Evolutionary conservation across 2,113 vertebrate genomes (phyloP), one percentile per base, ranked within the genome.

Genomic region (Mellivora capensis): DNA sequence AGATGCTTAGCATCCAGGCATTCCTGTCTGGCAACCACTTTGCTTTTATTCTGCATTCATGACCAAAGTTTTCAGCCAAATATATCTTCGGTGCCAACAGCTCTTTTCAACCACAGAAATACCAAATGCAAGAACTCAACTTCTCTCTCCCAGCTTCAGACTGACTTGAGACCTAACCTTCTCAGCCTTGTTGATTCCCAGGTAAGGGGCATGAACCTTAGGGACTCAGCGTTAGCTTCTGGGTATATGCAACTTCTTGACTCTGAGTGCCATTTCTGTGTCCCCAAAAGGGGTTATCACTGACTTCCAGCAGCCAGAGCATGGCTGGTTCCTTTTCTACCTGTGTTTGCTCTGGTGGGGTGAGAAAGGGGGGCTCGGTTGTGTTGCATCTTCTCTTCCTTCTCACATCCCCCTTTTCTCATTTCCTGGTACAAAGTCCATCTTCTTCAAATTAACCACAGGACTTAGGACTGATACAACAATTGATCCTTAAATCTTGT

Each of bases 31-130:
- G 27, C 37, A 87, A 17, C 7, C 7, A 18, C 37, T 23, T 2
- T 21, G 54, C 44, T 82, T 72, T 93, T 27, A 77, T 83, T 87
- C 31, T 59, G 83, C 90, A 87, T 93, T 83, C 61, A 44, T 90
- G 79, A 80, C 76, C 57, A 54, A n/a, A 39, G 31, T 47, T 44
- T 72, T n/a, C 88, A 76, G 94, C 57, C 89, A 96, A 74, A 87
- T 13, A 39, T 42, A 37, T 52, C 61, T 47, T 59, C 29, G 17
- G 29, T 23, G 84, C 64, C 47, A 88, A 57, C 6, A 37, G 74
- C 39, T 59, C 52, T 69, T 93, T 76, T 79, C 62, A 37, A 47
- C 76, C 79, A 82, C 9, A 89, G 72, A 83, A 86, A 52, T 64
- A 59, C 0, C 47, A 47, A 91, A 49, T 3, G 4, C 29, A 80